Base-by-base conservation (phyloP, 2,113 vertebrate species). In the Apteryx owenii region DNA sequence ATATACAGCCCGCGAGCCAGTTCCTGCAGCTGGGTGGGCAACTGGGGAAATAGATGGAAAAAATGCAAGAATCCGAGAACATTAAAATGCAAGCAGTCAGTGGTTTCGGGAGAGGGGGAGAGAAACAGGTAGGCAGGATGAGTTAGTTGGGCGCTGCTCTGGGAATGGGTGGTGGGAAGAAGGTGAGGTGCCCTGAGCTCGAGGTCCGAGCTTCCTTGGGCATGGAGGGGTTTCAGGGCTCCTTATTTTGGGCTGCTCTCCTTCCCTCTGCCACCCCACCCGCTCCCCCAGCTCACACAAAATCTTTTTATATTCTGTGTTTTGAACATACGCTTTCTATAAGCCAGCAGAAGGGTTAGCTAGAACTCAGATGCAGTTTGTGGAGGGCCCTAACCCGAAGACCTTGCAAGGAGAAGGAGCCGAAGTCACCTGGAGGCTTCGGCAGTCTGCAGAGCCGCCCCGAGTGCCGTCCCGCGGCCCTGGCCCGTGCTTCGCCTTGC, bases 21-120 rank as follows among this genome's bases (percentile, higher is more conserved):
- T 7, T 46, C 70, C 3, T 9, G 21, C 17, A 9, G 81, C 82
- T 9, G 31, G 15, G 48, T 1, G 86, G 88, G 70, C 36, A 61
- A 68, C 96, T 33, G 87, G 48, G 60, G 50, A 8, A 51, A 2
- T 0, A 71, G 80, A 62, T 50, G 72, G 83, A 54, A 82, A 62
- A 31, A 62, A 1, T 21, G 11, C 0, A 0, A 9, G 62, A n/a
- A 23, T 0, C 18, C 17, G 84, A 23, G 50, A 44, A 13, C 33
- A 42, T 3, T 2, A 6, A 26, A 17, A 19, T 10, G 38, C 7
- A 60, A 60, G 69, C 70, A 61, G 9, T 25, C 12, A 62, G 31
- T 28, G 50, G 48, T 65, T 44, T 15, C 44, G 14, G 19, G n/a
- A 66, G 78, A 69, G 17, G 50, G 61, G 58, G 77, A 76, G 62